Evolutionary conservation across 1,140 invertebrate genomes (phyloP), one percentile per base, ranked within the genome.

Genomic region (Eumeta japonica): DNA sequence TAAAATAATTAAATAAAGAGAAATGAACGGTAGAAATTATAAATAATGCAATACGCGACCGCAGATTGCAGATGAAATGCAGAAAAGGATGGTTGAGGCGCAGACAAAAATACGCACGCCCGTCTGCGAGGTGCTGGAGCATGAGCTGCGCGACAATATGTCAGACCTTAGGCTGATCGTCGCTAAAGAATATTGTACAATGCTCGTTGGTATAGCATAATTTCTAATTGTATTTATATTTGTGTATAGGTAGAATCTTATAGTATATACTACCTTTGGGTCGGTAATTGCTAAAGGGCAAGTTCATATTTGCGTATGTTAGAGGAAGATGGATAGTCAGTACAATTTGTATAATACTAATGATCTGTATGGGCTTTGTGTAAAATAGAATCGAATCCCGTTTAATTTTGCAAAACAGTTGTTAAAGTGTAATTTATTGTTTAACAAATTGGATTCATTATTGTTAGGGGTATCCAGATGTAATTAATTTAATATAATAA

Each of bases 151-250:
- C 15, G 63, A 81, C 37, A 78, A 84, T 54, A 62, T 86, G 45
- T 62, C 68, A 5, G 76, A 78, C 47, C 60, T 86, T 28, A 59
- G 83, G 28, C 64, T 76, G 36, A 55, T 84, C 38, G 62, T 84
- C 3, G 77, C 77, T 20, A 76, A 80, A 40, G 81, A 83, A 57
- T 86, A 84, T 48, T 71, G 65, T 24, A 74, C 73, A 15, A 67
- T 84, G 48, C 51, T 83, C 15, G 57, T 81, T 36, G 82, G 79
- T 49, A 53, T n/a, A n/a, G n/a, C n/a, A n/a, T n/a, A n/a, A n/a
- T n/a, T n/a, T 42, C n/a, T 43, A 55, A n/a, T 24, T 34, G 7
- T 9, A 27, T 27, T 27, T n/a, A 27, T n/a, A 27, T n/a, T n/a
- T n/a, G n/a, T n/a, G n/a, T n/a, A n/a, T n/a, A n/a, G n/a, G n/a